Percentiles rank a stretch among this genome's conserved stretches.
These are phyloP conservation scores for Drosophila tani DNA, from an alignment of 1,140 invertebrate species.

Conservation along the genomic window DNA sequence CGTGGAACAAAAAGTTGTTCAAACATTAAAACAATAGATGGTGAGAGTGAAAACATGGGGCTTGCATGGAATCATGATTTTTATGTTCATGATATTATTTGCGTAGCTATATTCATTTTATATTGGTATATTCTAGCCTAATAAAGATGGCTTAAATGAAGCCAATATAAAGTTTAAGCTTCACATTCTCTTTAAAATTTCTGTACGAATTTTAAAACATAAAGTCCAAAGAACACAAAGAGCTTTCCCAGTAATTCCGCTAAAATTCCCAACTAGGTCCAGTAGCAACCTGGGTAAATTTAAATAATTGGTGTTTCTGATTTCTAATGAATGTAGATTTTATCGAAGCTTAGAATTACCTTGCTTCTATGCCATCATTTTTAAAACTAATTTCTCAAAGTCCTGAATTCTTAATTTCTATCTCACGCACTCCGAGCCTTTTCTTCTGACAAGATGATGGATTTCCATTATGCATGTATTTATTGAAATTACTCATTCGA, in stretches of 20 bases:
- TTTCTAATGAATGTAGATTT: too few species aligned
- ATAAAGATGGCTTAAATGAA: too few species aligned
- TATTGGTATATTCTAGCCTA: neutral
- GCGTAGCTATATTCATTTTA: neutral
- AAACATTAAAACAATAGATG: slow-evolving; percentile 30
- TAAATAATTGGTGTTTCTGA: too few species aligned
- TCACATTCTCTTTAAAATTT: neutral
- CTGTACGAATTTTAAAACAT: neutral
- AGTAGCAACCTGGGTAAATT: too few species aligned
- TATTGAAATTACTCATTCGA: slow-evolving; percentile 24
- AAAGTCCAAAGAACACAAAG: neutral
- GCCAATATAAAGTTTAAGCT: neutral
- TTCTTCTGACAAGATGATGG: slow-evolving; percentile 28
- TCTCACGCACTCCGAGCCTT: neutral
- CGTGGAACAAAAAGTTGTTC: slow-evolving; percentile 31
- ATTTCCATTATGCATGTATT: slow-evolving; percentile 28
- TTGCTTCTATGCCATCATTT: neutral
- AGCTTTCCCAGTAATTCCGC: too few species aligned
- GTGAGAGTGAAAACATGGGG: slow-evolving; percentile 27
- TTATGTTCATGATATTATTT: neutral
- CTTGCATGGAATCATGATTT: neutral
- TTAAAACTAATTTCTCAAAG: neutral
- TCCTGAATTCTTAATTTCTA: slow-evolving; percentile 18
- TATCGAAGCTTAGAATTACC: too few species aligned
- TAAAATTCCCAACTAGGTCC: too few species aligned